phyloP scores from a whole-genome alignment of 2,888 invertebrate genomes.

The Crepidodera aurea region DNA sequence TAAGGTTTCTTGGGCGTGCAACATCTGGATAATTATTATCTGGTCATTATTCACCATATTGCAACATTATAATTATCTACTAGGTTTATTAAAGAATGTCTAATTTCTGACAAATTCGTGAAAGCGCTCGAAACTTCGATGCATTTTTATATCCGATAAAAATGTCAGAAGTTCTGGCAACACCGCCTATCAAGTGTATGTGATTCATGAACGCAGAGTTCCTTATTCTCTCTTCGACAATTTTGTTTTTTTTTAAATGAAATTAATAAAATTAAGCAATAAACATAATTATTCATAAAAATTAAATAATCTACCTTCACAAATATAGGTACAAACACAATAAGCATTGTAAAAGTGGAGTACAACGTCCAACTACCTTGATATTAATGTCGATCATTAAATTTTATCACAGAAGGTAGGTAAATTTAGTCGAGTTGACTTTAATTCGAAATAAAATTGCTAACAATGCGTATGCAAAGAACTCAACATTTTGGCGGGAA shows the following conservation, averaged over 20 bases:
- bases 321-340: not conserved
- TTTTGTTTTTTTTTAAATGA: not conserved
- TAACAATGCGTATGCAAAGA: not conserved
- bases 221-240: conserved; percentile 2
- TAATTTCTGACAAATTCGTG: no score
- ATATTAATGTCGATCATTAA: not conserved
- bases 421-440: not conserved
- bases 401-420: not conserved
- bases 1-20: no score
- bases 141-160: not conserved
- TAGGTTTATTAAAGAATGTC: no score
- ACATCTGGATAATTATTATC: no score
- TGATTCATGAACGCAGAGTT: not conserved
- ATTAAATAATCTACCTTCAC: not conserved
- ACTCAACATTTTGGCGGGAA: not conserved
- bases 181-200: conserved; percentile 1
- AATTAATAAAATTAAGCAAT: not conserved
- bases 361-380: not conserved
- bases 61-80: no score
- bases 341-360: not conserved
- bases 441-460: not conserved
- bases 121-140: no score
- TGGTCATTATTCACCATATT: no score
- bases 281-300: not conserved
- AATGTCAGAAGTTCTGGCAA: not conserved